These are phyloP conservation scores for Oncorhynchus mykiss DNA, from an alignment of 2,113 vertebrate species.

Conservation along the genomic window DNA sequence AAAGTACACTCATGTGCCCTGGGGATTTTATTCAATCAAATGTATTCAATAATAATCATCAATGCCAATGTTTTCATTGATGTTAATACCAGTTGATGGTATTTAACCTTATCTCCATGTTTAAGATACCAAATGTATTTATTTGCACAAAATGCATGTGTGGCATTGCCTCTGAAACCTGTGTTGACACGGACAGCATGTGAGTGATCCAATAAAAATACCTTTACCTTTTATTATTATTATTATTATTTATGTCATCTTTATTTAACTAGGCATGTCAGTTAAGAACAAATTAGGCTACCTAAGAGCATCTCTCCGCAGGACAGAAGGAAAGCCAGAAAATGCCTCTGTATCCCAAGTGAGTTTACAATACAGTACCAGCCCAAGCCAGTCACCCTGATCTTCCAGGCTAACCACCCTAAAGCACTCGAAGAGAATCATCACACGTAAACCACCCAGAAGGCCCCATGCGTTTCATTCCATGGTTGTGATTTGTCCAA, in stretches of 20 bases:
- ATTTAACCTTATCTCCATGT: background rate
- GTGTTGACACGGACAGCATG: background rate
- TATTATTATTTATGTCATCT: no score
- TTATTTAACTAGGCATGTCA: no score
- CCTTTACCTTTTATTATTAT: no score
- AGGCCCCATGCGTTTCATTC: background rate
- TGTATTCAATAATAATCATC: background rate
- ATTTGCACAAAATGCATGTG: background rate
- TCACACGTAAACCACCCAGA: background rate
- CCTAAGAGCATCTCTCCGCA: no score
- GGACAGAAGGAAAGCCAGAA: background rate
- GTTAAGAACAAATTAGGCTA: no score
- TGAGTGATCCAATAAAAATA: background rate
- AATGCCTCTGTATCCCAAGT: no score
- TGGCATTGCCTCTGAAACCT: background rate
- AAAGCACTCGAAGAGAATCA: background rate
- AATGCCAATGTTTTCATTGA: background rate
- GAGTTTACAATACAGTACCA: no score
- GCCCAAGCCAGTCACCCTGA: background rate
- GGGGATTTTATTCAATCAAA: background rate
- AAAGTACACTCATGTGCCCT: background rate
- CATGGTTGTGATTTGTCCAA: background rate
- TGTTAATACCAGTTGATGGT: no score
- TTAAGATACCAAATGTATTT: background rate
- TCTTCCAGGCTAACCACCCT: background rate